phyloP scores from a whole-genome alignment of 2,888 invertebrate species.

The Chymomyza procnemis region DNA sequence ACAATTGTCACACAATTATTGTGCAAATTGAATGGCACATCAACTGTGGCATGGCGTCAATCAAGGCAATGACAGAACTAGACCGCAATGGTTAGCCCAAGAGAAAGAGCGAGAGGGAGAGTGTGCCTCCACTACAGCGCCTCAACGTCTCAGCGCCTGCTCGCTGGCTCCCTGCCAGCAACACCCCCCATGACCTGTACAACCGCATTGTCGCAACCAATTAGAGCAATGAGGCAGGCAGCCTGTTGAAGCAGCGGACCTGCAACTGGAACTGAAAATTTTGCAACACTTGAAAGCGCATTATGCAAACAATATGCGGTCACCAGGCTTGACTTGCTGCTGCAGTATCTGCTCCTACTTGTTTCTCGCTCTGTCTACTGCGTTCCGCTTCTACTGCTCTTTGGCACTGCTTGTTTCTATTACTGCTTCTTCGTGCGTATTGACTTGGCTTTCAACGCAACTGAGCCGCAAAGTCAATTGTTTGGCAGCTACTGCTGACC shows the following conservation, averaged over 20 bases:
- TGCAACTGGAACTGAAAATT: not conserved
- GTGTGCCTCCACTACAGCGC: not conserved
- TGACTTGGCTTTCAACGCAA: constrained; percentile 57
- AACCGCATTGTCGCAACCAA: constrained; percentile 4
- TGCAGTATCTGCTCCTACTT: not conserved
- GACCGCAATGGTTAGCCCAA: not conserved
- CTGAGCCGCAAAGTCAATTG: constrained; percentile 70
- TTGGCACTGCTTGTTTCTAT: constrained; percentile 24
- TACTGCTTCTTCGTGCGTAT: constrained; percentile 52
- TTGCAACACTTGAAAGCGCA: constrained; percentile 12
- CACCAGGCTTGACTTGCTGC: constrained; percentile 10
- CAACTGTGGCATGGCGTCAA: not conserved
- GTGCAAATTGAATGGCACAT: constrained; percentile 1
- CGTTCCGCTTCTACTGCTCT: not conserved
- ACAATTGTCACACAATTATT: constrained; percentile 25
- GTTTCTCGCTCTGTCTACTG: constrained; percentile 16
- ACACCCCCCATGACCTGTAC: not conserved
- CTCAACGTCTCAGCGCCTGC: not conserved
- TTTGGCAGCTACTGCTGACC: not conserved
- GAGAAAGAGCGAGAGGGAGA: too few species aligned
- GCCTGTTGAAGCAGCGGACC: not conserved
- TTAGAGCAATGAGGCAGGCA: not conserved
- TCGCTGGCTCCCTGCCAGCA: not conserved
- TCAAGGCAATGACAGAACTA: not conserved
- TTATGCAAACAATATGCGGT: constrained; percentile 32